Percentiles rank a stretch among this genome's conserved stretches.
phyloP scores from a whole-genome alignment of 2,113 vertebrate species.

The Mandrillus leucophaeus region DNA sequence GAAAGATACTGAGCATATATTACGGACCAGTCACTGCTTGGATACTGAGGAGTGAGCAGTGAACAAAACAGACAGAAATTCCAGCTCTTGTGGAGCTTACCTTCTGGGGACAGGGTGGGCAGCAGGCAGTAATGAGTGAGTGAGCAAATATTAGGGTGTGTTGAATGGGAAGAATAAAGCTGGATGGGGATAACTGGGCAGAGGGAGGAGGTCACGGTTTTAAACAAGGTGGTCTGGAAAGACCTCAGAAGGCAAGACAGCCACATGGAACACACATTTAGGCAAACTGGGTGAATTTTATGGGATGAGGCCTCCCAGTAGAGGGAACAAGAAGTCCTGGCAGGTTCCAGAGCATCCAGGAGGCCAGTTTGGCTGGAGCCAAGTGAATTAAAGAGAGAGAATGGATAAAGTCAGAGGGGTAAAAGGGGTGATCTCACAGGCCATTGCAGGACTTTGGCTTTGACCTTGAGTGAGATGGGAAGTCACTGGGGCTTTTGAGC shows the following conservation, averaged over 20 bases:
- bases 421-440: background rate
- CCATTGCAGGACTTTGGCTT: background rate
- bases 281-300: background rate
- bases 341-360: background rate
- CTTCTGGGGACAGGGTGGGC: background rate
- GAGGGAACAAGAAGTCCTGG: background rate
- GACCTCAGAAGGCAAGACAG: background rate
- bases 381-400: background rate
- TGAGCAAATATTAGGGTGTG: background rate
- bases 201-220: background rate
- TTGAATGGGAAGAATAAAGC: background rate
- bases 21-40: background rate
- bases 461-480: background rate
- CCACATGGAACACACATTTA: background rate
- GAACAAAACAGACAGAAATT: background rate
- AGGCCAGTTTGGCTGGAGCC: background rate
- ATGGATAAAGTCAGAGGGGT: background rate
- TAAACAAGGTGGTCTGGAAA: background rate
- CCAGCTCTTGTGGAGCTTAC: background rate
- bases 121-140: background rate
- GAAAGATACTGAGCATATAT: background rate
- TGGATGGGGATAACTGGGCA: background rate
- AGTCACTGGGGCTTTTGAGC: background rate
- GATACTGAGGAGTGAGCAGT: background rate
- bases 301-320: background rate